phyloP scores from a whole-genome alignment of 2,888 invertebrate genomes.

The Ariolimax columbianus region DNA sequence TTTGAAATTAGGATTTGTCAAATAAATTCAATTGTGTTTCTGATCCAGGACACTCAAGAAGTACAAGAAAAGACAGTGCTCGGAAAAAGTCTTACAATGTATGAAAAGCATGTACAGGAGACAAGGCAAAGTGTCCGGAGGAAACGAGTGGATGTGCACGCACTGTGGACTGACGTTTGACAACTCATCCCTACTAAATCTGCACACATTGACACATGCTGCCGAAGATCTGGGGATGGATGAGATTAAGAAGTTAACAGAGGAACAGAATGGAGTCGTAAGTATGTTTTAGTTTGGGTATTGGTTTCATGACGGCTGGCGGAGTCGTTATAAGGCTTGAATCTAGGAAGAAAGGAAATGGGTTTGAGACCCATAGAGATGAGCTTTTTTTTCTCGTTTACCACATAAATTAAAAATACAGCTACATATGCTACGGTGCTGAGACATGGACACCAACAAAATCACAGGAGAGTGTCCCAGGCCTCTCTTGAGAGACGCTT shows the following conservation, averaged over 20 bases:
- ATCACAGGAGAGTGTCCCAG: too few relatives aligned
- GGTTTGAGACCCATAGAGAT: too few relatives aligned
- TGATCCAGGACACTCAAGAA: conserved; percentile 70
- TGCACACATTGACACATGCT: conserved; percentile 81
- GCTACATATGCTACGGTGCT: too few relatives aligned
- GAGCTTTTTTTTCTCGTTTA: too few relatives aligned
- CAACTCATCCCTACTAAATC: conserved; percentile 79
- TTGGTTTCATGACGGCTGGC: too few relatives aligned
- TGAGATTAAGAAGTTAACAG: conserved; percentile 57
- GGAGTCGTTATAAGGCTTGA: too few relatives aligned
- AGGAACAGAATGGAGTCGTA: conserved; percentile 26
- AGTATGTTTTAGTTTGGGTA: background rate
- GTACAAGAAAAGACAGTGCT: conserved; percentile 69
- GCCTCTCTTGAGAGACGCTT: too few relatives aligned
- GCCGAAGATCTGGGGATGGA: conserved; percentile 78
- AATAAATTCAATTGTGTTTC: background rate
- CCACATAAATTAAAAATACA: too few relatives aligned
- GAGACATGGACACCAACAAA: too few relatives aligned
- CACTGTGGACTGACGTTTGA: conserved; percentile 79
- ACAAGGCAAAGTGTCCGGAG: conserved; percentile 67
- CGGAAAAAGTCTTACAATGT: conserved; percentile 69
- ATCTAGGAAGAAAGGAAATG: too few relatives aligned
- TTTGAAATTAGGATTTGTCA: too few relatives aligned
- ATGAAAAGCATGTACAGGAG: conserved; percentile 74
- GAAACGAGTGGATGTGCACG: conserved; percentile 77